These are phyloP conservation scores for Pasiphila rectangulata DNA, from an alignment of 2,888 invertebrate genomes.

Conservation along the genomic window DNA sequence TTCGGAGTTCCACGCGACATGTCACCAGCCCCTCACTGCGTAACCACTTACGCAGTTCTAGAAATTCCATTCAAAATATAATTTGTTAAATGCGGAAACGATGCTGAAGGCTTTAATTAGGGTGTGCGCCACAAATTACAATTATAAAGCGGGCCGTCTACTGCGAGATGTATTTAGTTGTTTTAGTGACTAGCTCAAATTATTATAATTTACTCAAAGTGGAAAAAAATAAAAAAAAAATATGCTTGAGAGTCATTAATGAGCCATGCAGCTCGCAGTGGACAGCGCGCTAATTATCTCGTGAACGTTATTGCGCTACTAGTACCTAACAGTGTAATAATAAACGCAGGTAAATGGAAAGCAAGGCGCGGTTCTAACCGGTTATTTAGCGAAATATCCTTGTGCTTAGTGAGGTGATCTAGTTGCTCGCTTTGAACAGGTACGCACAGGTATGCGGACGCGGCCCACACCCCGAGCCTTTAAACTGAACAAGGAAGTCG, in stretches of 20 bases:
- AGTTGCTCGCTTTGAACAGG: constrained; percentile 57
- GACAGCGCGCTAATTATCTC: constrained; percentile 8
- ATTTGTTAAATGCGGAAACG: constrained; percentile 23
- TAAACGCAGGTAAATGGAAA: constrained; percentile 65
- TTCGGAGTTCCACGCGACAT: neutral
- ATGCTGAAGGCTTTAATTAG: constrained; percentile 12
- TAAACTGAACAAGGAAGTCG: constrained; percentile 63
- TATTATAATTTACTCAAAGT: too few species aligned
- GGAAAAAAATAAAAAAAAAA: too few species aligned
- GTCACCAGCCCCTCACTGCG: neutral
- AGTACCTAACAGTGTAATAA: constrained; percentile 36
- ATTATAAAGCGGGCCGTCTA: too few species aligned
- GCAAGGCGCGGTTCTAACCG: constrained; percentile 70
- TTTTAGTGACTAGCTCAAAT: too few species aligned
- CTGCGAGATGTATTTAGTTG: too few species aligned
- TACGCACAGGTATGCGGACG: constrained; percentile 64
- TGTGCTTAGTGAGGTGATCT: constrained; percentile 73
- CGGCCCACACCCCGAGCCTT: constrained; percentile 59
- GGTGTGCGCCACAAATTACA: neutral
- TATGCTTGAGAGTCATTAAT: too few species aligned
- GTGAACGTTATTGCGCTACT: constrained; percentile 4
- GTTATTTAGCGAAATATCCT: constrained; percentile 67
- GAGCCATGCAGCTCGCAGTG: too few species aligned
- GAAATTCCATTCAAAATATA: constrained; percentile 32
- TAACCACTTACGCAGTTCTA: constrained; percentile 7